Base-by-base conservation (phyloP, 30 jellyfish, hydroid and myxozoan species). In the Rhopilema esculentum region DNA sequence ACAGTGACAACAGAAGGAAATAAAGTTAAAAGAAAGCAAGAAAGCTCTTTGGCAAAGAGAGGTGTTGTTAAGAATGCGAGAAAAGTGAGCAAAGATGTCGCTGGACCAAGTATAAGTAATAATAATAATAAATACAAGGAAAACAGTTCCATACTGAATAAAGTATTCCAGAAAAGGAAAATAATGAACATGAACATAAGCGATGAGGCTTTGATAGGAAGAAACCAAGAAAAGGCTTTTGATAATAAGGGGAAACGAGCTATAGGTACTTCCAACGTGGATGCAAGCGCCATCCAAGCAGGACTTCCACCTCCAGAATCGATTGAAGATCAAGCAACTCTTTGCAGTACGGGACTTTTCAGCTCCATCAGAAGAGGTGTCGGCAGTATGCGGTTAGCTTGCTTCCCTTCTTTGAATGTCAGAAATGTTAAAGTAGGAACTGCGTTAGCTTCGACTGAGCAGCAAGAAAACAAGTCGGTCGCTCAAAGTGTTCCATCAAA, bases 291-390 rank as follows among this genome's bases (percentile, higher is more conserved):
- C n/a, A n/a, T n/a, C n/a, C n/a, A n/a, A n/a, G n/a, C 57, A 40
- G 57, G 12, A 12, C 57, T 40, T 40, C 12, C 57, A 2, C 12
- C 57, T 12, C 57, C 9, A 12, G 57, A 40, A 12, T 40, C 57
- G 57, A 40, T 12, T 40, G 57, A 40, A 40, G 57, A 40, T n/a
- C n/a, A n/a, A 52, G 75, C 8, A 17, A 23, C 72, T 8, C 75
- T 57, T 52, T 21, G 67, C 22, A 57, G 88, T 6, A 21, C 76
- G 0, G 79, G 51, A 20, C 64, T 78, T 19, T 61, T 78, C 20
- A 27, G 78, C 22, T n/a, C 79, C 1, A 17, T 78, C 19, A 53
- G 88, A 21, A 64, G 21, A 4, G 25, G 75, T 27, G 19, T 78
- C 16, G 70, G 30, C 19, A 61, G 65, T 32, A 27, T 78, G 23